A percentile compares a stretch with the other conserved stretches of the same genome.
These are phyloP conservation scores for Xenopus tropicalis DNA, from an alignment of 2,113 vertebrate species.

Conservation along the genomic window UCB_Xtro_10.0 CM004446.2:69858501-69859000, in stretches of 20 bases:
- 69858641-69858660: constrained; percentile 61
- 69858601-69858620: constrained; percentile 61
- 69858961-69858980: no score
- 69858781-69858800: not conserved
- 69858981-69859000: no score
- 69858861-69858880: no score
- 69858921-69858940: no score
- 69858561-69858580: constrained; percentile 84
- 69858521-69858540: constrained; percentile 87
- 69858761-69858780: constrained; percentile 59
- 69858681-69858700: constrained; percentile 78
- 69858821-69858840: no score
- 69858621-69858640: constrained; percentile 61
- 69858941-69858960: no score
- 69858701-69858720: constrained; percentile 77
- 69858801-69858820: no score
- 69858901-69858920: no score
- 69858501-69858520: constrained; percentile 85
- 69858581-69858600: constrained; percentile 62
- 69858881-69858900: no score
- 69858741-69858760: constrained; percentile 70
- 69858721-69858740: constrained; percentile 71
- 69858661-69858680: constrained; percentile 58
- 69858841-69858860: no score
- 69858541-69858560: constrained; percentile 86